A percentile compares a stretch with the other conserved stretches of the same genome.
phyloP scores from a whole-genome alignment of 2,797 vertebrate species.

The Molothrus aeneus region DNA sequence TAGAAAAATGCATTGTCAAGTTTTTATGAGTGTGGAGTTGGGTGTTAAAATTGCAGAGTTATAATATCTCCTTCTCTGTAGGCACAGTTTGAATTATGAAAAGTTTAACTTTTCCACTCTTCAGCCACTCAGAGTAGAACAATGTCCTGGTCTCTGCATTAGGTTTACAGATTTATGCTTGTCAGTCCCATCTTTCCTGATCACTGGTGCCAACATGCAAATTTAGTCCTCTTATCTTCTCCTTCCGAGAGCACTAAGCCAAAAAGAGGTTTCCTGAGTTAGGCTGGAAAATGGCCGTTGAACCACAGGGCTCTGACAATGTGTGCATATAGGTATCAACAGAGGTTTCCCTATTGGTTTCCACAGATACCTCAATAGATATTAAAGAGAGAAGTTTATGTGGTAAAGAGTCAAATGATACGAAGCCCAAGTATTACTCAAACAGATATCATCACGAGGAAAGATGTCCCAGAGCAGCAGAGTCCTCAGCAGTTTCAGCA shows the following conservation, averaged over 20 bases:
- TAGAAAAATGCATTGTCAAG: neutral
- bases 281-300: neutral
- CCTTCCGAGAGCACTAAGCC: neutral
- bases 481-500: neutral
- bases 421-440: neutral
- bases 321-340: accelerated
- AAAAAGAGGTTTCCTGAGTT: neutral
- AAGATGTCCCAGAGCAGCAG: neutral
- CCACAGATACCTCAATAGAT: accelerated
- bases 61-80: neutral
- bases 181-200: neutral
- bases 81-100: neutral
- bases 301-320: neutral
- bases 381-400: neutral
- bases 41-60: neutral
- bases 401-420: neutral
- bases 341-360: neutral
- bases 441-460: neutral
- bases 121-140: neutral
- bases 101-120: neutral
- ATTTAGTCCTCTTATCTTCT: neutral
- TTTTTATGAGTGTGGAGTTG: neutral
- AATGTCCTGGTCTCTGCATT: neutral
- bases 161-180: neutral
- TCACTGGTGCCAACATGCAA: neutral